A percentile compares a stretch with the other conserved stretches of the same genome.
These are phyloP conservation scores for Uropetala carovei DNA, from an alignment of 2,888 invertebrate genomes.

Conservation along the genomic window DNA sequence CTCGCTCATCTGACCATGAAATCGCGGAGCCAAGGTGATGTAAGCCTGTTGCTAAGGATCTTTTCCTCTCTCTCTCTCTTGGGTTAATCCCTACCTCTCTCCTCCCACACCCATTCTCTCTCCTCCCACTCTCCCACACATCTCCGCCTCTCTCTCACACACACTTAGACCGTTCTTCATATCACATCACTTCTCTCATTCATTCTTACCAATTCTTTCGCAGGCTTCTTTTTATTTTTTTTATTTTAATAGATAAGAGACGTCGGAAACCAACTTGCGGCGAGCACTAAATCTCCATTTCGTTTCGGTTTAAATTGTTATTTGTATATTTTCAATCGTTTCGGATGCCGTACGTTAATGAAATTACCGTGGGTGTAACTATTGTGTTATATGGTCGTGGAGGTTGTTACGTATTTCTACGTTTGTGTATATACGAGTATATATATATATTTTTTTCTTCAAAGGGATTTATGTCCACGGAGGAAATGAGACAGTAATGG, in stretches of 20 bases:
- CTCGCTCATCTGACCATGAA: conserved; percentile 50
- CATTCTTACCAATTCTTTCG: background rate
- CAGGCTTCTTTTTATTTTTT: background rate
- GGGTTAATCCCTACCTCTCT: background rate
- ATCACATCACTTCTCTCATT: background rate
- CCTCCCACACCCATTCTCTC: background rate
- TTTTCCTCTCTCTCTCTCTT: background rate
- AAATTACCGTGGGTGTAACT: background rate
- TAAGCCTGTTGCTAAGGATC: conserved; percentile 52
- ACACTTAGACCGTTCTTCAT: background rate
- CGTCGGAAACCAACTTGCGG: too few relatives aligned
- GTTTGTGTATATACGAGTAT: too few relatives aligned
- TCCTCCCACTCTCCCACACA: background rate
- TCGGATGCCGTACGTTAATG: background rate
- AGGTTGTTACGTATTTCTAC: background rate
- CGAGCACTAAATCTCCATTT: too few relatives aligned
- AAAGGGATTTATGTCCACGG: too few relatives aligned
- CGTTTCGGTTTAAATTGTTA: too few relatives aligned
- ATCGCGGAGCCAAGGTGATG: conserved; percentile 43
- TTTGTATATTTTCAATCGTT: background rate
- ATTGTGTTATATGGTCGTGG: background rate
- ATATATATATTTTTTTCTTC: too few relatives aligned
- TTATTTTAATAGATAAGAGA: too few relatives aligned
- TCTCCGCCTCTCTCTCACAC: background rate
- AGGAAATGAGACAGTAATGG: too few relatives aligned